These are phyloP conservation scores for Formica exsecta DNA, from an alignment of 1,140 invertebrate genomes.

Conservation along the genomic window DNA sequence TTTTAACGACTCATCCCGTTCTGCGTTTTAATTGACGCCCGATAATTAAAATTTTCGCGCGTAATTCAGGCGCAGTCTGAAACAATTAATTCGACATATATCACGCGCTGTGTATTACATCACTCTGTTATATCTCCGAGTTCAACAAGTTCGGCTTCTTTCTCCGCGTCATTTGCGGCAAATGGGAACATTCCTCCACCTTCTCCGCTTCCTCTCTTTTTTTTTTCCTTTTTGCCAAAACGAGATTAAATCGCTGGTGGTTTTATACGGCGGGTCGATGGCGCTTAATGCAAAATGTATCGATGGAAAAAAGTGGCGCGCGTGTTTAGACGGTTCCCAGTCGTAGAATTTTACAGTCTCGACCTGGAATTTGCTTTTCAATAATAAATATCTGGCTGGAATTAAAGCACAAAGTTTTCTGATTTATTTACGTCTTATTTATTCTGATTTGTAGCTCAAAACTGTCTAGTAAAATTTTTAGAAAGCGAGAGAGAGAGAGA, in stretches of 20 bases:
- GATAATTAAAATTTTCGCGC: constrained; percentile 23
- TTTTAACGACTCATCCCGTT: not conserved
- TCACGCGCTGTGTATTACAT: not conserved
- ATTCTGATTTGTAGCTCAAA: not conserved
- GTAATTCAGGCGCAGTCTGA: constrained; percentile 13
- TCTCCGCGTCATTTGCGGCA: constrained; percentile 16
- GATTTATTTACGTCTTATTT: not conserved
- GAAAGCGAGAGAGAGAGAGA: too few relatives aligned
- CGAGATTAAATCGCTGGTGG: constrained; percentile 13
- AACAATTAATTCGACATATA: constrained; percentile 14
- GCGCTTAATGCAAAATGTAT: constrained; percentile 22
- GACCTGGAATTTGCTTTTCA: constrained; percentile 1
- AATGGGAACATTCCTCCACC: constrained; percentile 27
- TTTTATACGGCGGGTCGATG: not conserved
- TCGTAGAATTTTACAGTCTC: not conserved
- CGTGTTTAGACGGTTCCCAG: not conserved
- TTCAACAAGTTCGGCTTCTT: constrained; percentile 25
- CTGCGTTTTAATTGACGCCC: constrained; percentile 14
- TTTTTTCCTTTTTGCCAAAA: constrained; percentile 4
- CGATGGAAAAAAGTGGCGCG: constrained; percentile 8
- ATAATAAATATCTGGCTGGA: constrained; percentile 27
- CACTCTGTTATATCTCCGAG: not conserved
- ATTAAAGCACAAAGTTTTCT: constrained; percentile 30
- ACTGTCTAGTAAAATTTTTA: not conserved
- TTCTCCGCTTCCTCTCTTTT: not conserved